phyloP scores from a whole-genome alignment of 2,888 invertebrate genomes.

The Choristoneura rosaceana region DNA sequence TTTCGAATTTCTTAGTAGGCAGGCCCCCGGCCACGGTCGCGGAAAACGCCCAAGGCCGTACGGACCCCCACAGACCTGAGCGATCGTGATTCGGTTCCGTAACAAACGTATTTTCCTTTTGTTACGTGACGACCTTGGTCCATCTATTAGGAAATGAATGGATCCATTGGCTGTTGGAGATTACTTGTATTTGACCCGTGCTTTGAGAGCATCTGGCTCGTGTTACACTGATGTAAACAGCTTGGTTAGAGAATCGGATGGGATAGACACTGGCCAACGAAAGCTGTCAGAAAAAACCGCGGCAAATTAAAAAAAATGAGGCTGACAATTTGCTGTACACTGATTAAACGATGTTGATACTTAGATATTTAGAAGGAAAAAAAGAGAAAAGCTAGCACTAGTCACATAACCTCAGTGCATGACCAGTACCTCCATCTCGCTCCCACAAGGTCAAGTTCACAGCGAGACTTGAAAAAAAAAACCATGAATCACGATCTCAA shows the following conservation, averaged over 20 bases:
- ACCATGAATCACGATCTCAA: background rate
- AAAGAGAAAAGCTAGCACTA: too few species aligned
- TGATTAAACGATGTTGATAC: too few species aligned
- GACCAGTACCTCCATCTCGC: background rate
- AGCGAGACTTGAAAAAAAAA: background rate
- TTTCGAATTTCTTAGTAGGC: too few species aligned
- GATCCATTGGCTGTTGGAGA: background rate
- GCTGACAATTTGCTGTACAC: too few species aligned
- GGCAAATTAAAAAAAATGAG: too few species aligned
- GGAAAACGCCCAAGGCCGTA: constrained; percentile 14
- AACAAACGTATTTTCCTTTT: constrained; percentile 22
- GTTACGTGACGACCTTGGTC: constrained; percentile 25
- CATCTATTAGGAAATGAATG: constrained; percentile 7
- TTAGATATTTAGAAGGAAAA: too few species aligned
- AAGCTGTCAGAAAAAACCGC: too few species aligned
- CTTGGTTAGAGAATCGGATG: too few species aligned
- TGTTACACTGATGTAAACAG: too few species aligned
- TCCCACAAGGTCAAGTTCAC: background rate
- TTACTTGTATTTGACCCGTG: background rate
- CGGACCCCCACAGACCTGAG: background rate
- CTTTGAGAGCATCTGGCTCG: background rate
- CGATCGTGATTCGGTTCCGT: constrained; percentile 25
- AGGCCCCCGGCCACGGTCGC: constrained; percentile 5
- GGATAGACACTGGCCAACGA: too few species aligned
- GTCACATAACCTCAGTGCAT: too few species aligned